Conservation (phyloP, 53 echinoderm and acorn worm species). For the Hippasteria phrygiana region DNA sequence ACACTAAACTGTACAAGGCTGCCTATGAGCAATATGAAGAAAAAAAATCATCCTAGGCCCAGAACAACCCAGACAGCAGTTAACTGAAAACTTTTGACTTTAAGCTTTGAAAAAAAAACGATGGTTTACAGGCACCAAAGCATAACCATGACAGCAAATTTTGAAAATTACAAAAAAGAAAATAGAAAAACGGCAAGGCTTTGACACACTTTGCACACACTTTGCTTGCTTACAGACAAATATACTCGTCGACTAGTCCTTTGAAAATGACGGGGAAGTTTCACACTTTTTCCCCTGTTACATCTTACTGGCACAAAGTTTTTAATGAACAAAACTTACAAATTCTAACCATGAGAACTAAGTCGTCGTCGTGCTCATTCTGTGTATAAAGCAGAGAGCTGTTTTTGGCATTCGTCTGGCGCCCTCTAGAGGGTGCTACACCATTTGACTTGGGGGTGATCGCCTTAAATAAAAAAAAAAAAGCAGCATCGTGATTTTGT, state of each 20-base stretch:
- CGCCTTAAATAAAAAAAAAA: background rate
- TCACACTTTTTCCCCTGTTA: background rate
- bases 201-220: slow-evolving; percentile 30
- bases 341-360: background rate
- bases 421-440: slow-evolving; percentile 5
- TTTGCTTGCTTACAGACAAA: background rate
- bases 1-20: background rate
- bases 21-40: background rate
- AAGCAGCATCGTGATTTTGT: background rate
- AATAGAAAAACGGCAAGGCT: slow-evolving; percentile 27
- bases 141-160: background rate
- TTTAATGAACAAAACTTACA: background rate
- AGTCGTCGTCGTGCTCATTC: background rate
- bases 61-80: background rate
- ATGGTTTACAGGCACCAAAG: background rate
- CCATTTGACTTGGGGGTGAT: background rate
- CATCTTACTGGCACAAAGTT: background rate
- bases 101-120: background rate
- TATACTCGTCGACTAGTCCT: background rate
- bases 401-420: background rate
- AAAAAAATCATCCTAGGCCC: background rate
- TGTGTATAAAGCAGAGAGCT: background rate
- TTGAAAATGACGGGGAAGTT: background rate
- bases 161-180: background rate
- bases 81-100: background rate